These are phyloP conservation scores for Onychomys leucogaster DNA, from an alignment of 2,797 vertebrate genomes.

Conservation along the genomic window DNA sequence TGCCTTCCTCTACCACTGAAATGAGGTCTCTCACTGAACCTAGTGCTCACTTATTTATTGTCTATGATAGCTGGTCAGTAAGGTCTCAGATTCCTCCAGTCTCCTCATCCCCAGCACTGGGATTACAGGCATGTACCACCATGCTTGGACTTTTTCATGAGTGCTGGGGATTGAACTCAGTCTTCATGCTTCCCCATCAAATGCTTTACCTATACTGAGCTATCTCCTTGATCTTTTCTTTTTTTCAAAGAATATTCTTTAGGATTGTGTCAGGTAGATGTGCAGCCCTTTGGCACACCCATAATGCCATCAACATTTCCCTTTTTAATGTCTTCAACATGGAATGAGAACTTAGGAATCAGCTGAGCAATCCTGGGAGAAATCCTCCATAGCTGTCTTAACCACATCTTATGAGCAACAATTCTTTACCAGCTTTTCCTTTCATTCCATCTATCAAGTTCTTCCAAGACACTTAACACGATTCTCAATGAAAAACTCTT, in stretches of 20 bases:
- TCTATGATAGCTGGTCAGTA: neutral
- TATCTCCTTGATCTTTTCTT: neutral
- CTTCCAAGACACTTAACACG: neutral
- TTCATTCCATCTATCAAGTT: neutral
- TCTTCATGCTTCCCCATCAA: neutral
- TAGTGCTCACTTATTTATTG: neutral
- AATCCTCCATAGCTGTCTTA: neutral
- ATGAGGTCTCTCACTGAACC: neutral
- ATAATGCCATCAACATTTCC: neutral
- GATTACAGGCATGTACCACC: neutral
- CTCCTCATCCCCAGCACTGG: neutral
- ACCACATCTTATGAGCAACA: neutral
- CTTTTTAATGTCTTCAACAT: neutral
- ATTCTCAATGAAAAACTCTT: slow-evolving; percentile 30
- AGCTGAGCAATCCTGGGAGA: neutral
- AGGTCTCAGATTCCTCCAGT: neutral
- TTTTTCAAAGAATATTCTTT: neutral
- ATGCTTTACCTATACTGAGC: neutral
- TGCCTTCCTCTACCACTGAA: neutral
- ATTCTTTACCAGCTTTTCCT: neutral
- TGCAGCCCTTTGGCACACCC: neutral
- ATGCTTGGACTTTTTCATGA: neutral
- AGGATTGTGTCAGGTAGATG: neutral
- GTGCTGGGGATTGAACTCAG: neutral
- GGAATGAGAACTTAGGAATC: neutral